Conservation (phyloP, 2,113 vertebrate genomes). For the Fulmarus glacialis region DNA sequence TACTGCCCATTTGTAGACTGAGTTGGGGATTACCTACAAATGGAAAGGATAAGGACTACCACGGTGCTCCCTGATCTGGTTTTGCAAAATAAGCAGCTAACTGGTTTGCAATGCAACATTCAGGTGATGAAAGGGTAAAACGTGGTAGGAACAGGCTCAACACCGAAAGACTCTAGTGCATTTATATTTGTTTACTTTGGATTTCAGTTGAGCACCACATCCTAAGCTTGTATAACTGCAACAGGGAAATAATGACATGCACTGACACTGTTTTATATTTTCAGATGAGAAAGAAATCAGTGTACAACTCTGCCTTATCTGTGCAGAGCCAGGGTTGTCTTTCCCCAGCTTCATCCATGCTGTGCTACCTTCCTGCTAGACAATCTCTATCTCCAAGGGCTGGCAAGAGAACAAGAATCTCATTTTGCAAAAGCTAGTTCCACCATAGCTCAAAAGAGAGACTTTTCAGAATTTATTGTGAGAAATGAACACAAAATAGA, state of each 20-base stretch:
- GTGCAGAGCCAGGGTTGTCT: neutral
- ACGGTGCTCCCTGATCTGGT: neutral
- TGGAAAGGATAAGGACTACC: neutral
- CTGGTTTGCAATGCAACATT: neutral
- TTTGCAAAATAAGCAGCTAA: neutral
- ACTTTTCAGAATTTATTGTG: neutral
- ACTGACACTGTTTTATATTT: neutral
- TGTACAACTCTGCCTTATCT: neutral
- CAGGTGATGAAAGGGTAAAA: neutral
- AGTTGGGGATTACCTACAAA: neutral
- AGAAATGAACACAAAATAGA: neutral
- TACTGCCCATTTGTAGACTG: neutral
- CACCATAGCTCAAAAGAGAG: neutral
- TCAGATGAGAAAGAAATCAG: neutral
- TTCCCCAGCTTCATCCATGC: neutral
- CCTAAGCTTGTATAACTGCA: neutral
- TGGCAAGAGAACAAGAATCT: constrained; percentile 16
- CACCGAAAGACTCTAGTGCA: neutral
- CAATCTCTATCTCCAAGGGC: neutral
- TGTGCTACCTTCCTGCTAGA: neutral
- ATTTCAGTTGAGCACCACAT: neutral
- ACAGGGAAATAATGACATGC: neutral
- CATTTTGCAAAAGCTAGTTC: neutral
- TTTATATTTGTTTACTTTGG: neutral
- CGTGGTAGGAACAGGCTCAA: neutral